phyloP scores from a whole-genome alignment of 1,140 invertebrate genomes.

The Pollicipes pollicipes region DNA sequence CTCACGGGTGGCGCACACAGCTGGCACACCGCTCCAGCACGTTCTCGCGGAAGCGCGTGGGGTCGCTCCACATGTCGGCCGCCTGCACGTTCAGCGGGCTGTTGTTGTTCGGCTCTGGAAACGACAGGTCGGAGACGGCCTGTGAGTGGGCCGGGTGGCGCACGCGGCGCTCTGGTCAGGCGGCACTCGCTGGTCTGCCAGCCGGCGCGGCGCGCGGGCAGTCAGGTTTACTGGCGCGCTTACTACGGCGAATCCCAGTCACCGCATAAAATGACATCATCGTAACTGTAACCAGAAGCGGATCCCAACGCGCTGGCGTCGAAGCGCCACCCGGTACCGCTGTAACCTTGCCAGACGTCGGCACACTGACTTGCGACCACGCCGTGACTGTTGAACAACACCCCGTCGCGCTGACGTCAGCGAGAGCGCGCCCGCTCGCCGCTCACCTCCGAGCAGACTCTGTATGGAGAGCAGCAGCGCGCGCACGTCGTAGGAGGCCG shows the following conservation, averaged over 20 bases:
- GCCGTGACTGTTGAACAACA: no score
- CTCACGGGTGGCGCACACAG: not conserved
- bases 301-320: no score
- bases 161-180: no score
- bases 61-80: slow-evolving; percentile 75
- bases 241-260: slow-evolving; percentile 15
- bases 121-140: not conserved
- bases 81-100: slow-evolving; percentile 81
- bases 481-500: slow-evolving; percentile 82
- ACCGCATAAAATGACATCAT: slow-evolving; percentile 1
- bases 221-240: no score
- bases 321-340: no score
- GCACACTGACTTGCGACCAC: no score
- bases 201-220: no score
- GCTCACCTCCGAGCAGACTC: slow-evolving; percentile 57
- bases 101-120: slow-evolving; percentile 78
- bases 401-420: no score
- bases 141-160: no score
- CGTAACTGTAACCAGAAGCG: not conserved
- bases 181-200: no score
- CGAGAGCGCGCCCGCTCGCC: no score
- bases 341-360: not conserved
- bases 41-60: slow-evolving; percentile 64
- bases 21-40: slow-evolving; percentile 29
- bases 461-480: slow-evolving; percentile 88